Evolutionary conservation across 2,888 invertebrate genomes (phyloP).

Genomic region (Nomada goodeniana): DNA sequence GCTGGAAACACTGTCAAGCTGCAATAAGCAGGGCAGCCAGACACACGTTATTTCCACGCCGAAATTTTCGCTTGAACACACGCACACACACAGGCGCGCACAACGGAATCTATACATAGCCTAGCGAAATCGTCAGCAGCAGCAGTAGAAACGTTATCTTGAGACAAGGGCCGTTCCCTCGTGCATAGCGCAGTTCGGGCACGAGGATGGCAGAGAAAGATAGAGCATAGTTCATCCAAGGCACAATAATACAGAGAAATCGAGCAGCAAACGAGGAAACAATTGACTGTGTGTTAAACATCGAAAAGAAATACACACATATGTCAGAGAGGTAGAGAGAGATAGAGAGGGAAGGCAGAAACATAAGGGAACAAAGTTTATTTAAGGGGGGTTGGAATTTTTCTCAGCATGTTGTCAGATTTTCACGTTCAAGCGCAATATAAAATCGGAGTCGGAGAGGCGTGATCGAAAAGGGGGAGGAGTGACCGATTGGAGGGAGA

Average conservation of each 20-base stretch:
- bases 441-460: too few relatives aligned
- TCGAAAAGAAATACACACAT: too few relatives aligned
- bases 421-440: too few relatives aligned
- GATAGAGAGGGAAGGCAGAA: not conserved
- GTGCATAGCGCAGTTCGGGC: slow-evolving; percentile 16
- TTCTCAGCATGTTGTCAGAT: not conserved
- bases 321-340: not conserved
- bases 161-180: slow-evolving; percentile 54
- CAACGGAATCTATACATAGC: slow-evolving; percentile 22
- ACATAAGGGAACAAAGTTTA: too few relatives aligned
- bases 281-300: too few relatives aligned
- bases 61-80: slow-evolving; percentile 26
- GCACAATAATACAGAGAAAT: too few relatives aligned
- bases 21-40: not conserved
- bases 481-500: not conserved
- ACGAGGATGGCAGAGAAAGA: not conserved
- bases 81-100: not conserved
- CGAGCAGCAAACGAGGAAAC: too few relatives aligned
- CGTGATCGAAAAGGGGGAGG: too few relatives aligned
- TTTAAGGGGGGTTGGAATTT: too few relatives aligned
- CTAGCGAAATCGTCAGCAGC: slow-evolving; percentile 23
- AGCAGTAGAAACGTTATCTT: slow-evolving; percentile 23
- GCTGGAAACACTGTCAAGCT: not conserved
- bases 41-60: slow-evolving; percentile 14
- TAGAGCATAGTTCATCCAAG: not conserved